phyloP scores from a whole-genome alignment of 2,113 vertebrate genomes.

The Protobothrops mucrosquamatus region DNA sequence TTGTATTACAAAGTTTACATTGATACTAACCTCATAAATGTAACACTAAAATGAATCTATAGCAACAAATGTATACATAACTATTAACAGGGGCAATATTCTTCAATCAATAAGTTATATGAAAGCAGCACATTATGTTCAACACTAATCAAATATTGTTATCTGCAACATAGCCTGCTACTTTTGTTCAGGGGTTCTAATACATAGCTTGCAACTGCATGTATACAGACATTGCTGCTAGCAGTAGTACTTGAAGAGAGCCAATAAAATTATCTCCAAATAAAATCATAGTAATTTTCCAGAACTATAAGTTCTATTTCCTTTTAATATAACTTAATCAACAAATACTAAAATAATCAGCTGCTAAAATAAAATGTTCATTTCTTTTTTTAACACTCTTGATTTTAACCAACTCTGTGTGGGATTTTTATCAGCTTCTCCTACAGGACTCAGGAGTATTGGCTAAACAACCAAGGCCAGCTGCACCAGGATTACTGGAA shows the following conservation, averaged over 20 bases:
- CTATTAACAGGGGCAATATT: slow-evolving; percentile 12
- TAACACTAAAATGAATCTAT: slow-evolving; percentile 23
- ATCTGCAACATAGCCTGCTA: background rate
- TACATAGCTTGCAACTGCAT: background rate
- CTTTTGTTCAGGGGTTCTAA: background rate
- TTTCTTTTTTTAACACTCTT: too few relatives aligned
- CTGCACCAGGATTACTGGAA: too few relatives aligned
- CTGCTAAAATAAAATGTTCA: too few relatives aligned
- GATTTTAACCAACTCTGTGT: too few relatives aligned
- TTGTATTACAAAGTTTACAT: slow-evolving; percentile 31
- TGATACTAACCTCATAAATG: slow-evolving; percentile 41
- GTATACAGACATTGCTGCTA: background rate
- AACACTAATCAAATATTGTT: background rate
- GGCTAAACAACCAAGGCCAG: too few relatives aligned
- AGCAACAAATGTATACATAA: slow-evolving; percentile 17
- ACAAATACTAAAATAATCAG: background rate
- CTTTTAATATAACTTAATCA: background rate
- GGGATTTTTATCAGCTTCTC: too few relatives aligned
- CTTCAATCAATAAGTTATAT: slow-evolving; percentile 44
- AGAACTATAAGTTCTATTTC: background rate
- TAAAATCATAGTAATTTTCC: background rate
- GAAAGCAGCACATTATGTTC: slow-evolving; percentile 32
- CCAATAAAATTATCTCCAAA: background rate
- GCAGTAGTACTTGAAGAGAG: background rate
- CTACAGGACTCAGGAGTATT: too few relatives aligned